Base-by-base conservation (phyloP, 2,797 vertebrate species). In the Etheostoma perlongum region DNA sequence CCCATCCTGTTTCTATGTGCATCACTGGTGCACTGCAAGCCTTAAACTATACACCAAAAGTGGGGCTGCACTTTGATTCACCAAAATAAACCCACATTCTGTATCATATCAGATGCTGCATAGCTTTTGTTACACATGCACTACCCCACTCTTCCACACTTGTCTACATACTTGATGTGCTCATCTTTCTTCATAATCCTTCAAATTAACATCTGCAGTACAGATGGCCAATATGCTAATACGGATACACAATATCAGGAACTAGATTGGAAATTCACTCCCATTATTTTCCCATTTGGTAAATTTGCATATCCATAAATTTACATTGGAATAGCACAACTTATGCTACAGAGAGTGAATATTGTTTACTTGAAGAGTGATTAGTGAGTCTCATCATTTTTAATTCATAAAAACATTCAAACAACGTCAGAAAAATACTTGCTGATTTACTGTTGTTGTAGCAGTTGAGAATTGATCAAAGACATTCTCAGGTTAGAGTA, bases 281-380 rank as follows among this genome's bases (percentile, higher is more conserved):
- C 73, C 42, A 44, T 82, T 74, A 76, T 69, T 74, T 70, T 64
- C 21, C 62, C 71, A 67, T 83, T 87, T 69, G 16, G 8, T 4
- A 42, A 69, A 82, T 86, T 72, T 61, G 46, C 71, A 85, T 78
- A 52, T 64, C 30, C 67, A 65, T 70, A 67, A 46, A 73, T 82
- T 81, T 76, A 59, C 72, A 74, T 67, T 44, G 6, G 9, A 79
- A 74, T 59, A 62, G 36, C 63, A 64, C 47, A 40, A 65, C 33
- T 44, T 25, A 2, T n/a, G 30, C 47, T 25, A 30, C 30, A 33
- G 25, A 18, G 44, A 61, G 61, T 63, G 36, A 74, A 52, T 44
- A 53, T 33, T 48, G 12, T 74, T 78, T 53, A 67, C 9, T 3
- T 21, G 27, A 19, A 73, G 54, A 58, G 21, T 58, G 36, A 15